Evolutionary conservation across 2,888 invertebrate species (phyloP).

Genomic region (Ommatoiulus sabulosus): DNA sequence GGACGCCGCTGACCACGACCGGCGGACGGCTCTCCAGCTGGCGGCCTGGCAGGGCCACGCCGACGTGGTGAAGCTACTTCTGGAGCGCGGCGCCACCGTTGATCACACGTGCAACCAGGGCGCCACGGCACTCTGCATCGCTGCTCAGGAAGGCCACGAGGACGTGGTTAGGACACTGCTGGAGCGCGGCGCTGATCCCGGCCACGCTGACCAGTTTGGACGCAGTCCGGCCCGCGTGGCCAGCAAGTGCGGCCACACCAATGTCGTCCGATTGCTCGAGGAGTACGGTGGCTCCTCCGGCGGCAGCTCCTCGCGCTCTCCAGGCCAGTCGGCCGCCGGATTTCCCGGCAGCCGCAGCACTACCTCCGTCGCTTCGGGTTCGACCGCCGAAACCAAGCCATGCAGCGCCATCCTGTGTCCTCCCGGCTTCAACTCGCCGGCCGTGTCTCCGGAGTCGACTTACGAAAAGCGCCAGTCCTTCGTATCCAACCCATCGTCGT

Average conservation of each 20-base stretch:
- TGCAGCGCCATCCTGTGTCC: conserved; percentile 72
- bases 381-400: conserved; percentile 75
- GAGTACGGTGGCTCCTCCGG: conserved; percentile 79
- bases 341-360: conserved; percentile 78
- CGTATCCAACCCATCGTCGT: conserved; percentile 71
- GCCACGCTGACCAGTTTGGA: conserved; percentile 69
- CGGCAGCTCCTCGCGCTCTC: conserved; percentile 83
- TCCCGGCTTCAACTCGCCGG: conserved; percentile 62
- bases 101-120: conserved; percentile 95
- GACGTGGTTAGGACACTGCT: conserved; percentile 82
- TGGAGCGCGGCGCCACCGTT: conserved; percentile 84
- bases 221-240: conserved; percentile 80
- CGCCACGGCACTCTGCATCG: conserved; percentile 92
- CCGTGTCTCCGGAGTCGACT: conserved; percentile 67
- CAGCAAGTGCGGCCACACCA: conserved; percentile 89
- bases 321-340: too few species aligned
- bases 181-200: conserved; percentile 68
- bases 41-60: conserved; percentile 96
- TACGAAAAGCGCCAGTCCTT: conserved; percentile 68
- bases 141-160: conserved; percentile 95
- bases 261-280: conserved; percentile 79
- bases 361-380: conserved; percentile 62
- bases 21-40: conserved; percentile 90
- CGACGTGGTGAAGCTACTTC: conserved; percentile 79
- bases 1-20: conserved; percentile 88